Base-by-base conservation (phyloP, 2,113 vertebrate species). In the Thunnus thynnus region DNA sequence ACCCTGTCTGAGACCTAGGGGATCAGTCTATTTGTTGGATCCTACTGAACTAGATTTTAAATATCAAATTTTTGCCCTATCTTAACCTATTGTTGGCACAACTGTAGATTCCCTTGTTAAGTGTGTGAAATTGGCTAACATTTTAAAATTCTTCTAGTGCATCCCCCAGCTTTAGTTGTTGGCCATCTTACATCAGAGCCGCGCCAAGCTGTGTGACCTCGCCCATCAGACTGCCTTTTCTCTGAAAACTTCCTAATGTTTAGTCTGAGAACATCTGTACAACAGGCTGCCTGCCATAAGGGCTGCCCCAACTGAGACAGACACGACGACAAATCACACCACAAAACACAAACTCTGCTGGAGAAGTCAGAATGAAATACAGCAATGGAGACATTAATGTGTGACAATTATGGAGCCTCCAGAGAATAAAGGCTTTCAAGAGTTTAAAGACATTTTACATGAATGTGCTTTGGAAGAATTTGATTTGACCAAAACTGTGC, bases 221-320 rank as follows among this genome's bases (percentile, higher is more conserved):
- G 36, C 36, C 36, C 36, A 58, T 72, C 30, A 61, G 58, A 36
- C 16, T 11, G 27, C 56, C 48, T 16, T 56, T 76, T 69, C 70
- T 69, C 69, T 76, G 48, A 73, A 76, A 78, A 72, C 27, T 16
- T 76, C 52, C 72, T 41, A 41, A 82, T 89, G 80, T 81, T 86
- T 77, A 71, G 64, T 78, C 62, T 44, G 65, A 69, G 79, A 78
- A 84, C 69, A 84, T 89, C 77, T 84, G 84, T 67, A 51, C 16
- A 30, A 46, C 64, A 78, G 79, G 60, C 60, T 44, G 22, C 14
- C 36, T 41, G 36, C 36, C 36, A 41, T 41, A 41, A 41, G 36
- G 9, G 36, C 30, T 57, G 68, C 56, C 27, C 32, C 7, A 54
- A 25, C 55, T 13, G 55, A 57, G 48, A 72, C 47, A 78, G 63